phyloP scores from a whole-genome alignment of 2,797 vertebrate genomes.

The Percopsis omiscomaycus region DNA sequence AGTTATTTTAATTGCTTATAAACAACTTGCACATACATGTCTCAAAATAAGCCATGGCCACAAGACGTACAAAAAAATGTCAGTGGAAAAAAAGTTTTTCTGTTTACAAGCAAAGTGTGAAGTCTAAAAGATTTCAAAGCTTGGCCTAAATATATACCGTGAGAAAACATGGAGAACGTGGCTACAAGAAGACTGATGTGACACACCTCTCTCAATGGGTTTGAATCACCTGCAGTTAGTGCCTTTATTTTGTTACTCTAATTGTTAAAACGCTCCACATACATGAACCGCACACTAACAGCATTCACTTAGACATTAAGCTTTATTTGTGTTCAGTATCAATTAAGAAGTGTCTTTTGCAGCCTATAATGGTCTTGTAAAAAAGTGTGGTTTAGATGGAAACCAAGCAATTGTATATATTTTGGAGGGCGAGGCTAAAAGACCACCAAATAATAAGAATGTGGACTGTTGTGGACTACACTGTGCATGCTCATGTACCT shows the following conservation, averaged over 20 bases:
- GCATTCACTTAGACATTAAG: slow-evolving; percentile 47
- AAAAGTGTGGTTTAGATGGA: slow-evolving; percentile 69
- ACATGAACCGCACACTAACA: slow-evolving; percentile 55
- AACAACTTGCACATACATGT: slow-evolving; percentile 53
- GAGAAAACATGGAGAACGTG: slow-evolving; percentile 68
- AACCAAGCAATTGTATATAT: slow-evolving; percentile 42
- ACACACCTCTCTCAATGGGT: slow-evolving; percentile 40
- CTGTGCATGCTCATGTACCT: slow-evolving; percentile 40
- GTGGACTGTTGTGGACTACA: slow-evolving; percentile 45
- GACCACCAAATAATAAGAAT: slow-evolving; percentile 34
- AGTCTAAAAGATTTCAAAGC: slow-evolving; percentile 51
- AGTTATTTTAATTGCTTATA: slow-evolving; percentile 69
- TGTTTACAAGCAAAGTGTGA: slow-evolving; percentile 60
- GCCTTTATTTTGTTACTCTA: slow-evolving; percentile 55
- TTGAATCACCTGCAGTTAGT: slow-evolving; percentile 56
- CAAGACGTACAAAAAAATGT: slow-evolving; percentile 56
- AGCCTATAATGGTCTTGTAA: slow-evolving; percentile 70
- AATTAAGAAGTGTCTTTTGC: slow-evolving; percentile 64
- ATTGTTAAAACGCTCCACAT: slow-evolving; percentile 57
- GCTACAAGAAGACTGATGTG: slow-evolving; percentile 26
- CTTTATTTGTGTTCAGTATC: slow-evolving; percentile 67
- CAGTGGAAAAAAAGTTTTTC: slow-evolving; percentile 53
- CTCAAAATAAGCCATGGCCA: slow-evolving; percentile 63
- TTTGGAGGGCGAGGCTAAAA: slow-evolving; percentile 51
- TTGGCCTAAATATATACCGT: slow-evolving; percentile 64